Conservation (phyloP, 1,140 invertebrate species). For the Nebria ingens region DNA sequence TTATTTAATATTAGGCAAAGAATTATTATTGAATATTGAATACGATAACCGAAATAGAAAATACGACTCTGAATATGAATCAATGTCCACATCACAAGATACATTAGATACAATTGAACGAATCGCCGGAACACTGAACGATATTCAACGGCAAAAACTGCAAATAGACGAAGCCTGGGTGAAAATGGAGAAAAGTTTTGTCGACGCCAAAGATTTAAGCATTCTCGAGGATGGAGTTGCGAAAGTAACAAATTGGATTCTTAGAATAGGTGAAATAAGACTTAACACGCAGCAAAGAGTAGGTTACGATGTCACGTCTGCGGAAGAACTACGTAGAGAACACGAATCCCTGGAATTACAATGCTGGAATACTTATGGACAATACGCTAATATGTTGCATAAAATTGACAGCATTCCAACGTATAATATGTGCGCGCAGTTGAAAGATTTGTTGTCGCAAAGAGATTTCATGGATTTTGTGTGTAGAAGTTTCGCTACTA, state of each 20-base stretch:
- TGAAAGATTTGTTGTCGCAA: constrained; percentile 49
- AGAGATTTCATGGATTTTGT: constrained; percentile 72
- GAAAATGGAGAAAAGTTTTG: constrained; percentile 46
- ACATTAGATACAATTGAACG: constrained; percentile 45
- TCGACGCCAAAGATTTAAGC: constrained; percentile 47
- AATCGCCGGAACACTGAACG: constrained; percentile 44
- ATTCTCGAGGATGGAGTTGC: constrained; percentile 51
- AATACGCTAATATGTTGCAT: constrained; percentile 64
- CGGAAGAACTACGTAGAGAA: constrained; percentile 56
- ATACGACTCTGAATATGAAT: constrained; percentile 30
- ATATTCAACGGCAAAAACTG: constrained; percentile 47
- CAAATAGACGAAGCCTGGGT: constrained; percentile 49
- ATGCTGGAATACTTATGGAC: constrained; percentile 63
- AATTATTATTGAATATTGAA: constrained; percentile 31
- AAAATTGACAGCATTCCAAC: constrained; percentile 47
- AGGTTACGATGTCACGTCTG: constrained; percentile 57
- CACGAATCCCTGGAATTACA: constrained; percentile 68
- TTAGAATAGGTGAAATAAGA: constrained; percentile 60
- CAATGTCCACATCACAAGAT: constrained; percentile 44
- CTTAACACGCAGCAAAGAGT: constrained; percentile 58
- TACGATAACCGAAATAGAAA: constrained; percentile 30
- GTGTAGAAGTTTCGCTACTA: constrained; percentile 61
- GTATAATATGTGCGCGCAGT: constrained; percentile 35
- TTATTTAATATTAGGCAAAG: constrained; percentile 20
- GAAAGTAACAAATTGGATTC: constrained; percentile 65